phyloP scores from a whole-genome alignment of 2,797 vertebrate species.

The Momotus momota region DNA sequence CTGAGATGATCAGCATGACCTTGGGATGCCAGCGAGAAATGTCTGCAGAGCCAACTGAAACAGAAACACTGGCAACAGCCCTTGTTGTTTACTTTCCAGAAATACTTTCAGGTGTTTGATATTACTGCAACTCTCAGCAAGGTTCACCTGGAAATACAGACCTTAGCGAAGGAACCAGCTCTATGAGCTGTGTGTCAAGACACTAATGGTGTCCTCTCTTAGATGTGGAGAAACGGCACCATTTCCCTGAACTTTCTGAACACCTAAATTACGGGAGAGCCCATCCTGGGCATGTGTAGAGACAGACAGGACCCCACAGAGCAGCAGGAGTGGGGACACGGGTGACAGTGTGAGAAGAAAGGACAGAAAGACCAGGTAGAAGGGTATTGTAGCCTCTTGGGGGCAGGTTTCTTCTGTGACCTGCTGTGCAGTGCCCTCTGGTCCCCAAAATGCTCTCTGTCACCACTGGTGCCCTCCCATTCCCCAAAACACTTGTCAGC shows the following conservation, averaged over 20 bases:
- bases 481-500: background rate
- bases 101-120: background rate
- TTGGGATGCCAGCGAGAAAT: background rate
- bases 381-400: fast-evolving
- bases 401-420: background rate
- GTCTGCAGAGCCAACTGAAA: background rate
- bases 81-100: background rate
- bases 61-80: background rate
- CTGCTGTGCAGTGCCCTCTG: background rate
- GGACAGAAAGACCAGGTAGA: fast-evolving
- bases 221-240: background rate
- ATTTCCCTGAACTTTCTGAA: background rate
- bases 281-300: background rate
- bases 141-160: background rate
- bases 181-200: background rate
- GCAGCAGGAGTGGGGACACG: background rate
- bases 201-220: background rate
- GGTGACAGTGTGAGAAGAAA: background rate
- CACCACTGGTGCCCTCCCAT: background rate
- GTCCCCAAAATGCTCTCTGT: background rate
- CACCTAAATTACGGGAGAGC: background rate
- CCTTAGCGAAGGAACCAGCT: background rate
- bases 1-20: background rate
- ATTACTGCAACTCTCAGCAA: background rate
- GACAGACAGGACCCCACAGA: background rate